phyloP scores from a whole-genome alignment of 2,888 invertebrate genomes.

The Nomada ruficornis region DNA sequence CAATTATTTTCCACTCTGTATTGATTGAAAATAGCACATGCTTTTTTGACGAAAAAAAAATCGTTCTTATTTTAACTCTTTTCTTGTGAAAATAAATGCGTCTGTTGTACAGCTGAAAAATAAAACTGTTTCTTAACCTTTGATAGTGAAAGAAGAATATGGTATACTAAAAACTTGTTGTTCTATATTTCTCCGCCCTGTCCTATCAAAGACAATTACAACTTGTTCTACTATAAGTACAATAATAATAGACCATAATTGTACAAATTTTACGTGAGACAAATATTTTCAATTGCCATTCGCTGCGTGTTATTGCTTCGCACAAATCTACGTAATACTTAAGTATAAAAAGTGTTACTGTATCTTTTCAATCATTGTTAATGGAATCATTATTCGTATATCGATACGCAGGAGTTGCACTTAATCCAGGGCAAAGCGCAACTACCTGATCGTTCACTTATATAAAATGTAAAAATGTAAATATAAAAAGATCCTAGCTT shows the following conservation, averaged over 20 bases:
- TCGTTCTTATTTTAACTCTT: background rate
- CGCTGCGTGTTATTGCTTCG: too few relatives aligned
- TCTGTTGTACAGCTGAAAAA: background rate
- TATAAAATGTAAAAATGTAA: background rate
- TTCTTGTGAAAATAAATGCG: background rate
- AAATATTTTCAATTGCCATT: background rate
- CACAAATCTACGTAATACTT: background rate
- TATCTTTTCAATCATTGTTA: background rate
- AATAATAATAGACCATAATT: conserved; percentile 16
- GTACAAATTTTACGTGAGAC: background rate
- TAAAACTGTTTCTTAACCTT: background rate
- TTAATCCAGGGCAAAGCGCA: background rate
- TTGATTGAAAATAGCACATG: too few relatives aligned
- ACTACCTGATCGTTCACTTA: background rate
- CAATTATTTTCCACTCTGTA: background rate
- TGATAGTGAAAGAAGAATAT: background rate
- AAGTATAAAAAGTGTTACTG: conserved; percentile 9
- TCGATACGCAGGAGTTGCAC: too few relatives aligned
- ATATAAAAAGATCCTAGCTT: conserved; percentile 7
- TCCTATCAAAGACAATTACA: background rate
- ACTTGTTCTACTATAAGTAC: background rate
- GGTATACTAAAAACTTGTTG: background rate
- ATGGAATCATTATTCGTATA: background rate
- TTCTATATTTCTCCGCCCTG: conserved; percentile 16
- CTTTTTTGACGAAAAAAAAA: background rate